Evolutionary conservation across 2,888 invertebrate species (phyloP).

Genomic region (Mystacides longicornis): DNA sequence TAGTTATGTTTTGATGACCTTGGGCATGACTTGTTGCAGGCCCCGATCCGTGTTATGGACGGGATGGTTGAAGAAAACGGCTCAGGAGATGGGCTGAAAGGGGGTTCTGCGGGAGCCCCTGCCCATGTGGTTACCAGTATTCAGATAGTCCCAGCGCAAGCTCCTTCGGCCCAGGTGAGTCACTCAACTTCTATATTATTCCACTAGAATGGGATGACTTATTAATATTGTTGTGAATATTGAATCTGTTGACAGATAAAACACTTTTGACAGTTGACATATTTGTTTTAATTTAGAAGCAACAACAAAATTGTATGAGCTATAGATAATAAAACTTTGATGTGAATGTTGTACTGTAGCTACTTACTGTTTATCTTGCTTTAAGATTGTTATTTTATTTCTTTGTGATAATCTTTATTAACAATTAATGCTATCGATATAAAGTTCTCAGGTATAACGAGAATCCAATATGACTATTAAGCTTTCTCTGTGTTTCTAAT

Average conservation of each 20-base stretch:
- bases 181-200: neutral
- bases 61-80: slow-evolving; percentile 91
- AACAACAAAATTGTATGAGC: too few species aligned
- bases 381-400: too few species aligned
- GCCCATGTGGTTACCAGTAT: slow-evolving; percentile 61
- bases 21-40: slow-evolving; percentile 46
- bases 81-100: slow-evolving; percentile 37
- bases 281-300: neutral
- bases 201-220: too few species aligned
- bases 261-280: neutral
- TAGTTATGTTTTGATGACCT: slow-evolving; percentile 17
- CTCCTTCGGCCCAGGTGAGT: slow-evolving; percentile 61
- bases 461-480: too few species aligned
- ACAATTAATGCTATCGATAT: too few species aligned
- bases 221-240: neutral
- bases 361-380: too few species aligned
- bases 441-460: too few species aligned
- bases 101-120: slow-evolving; percentile 31
- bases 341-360: too few species aligned
- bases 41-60: slow-evolving; percentile 65
- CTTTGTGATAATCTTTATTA: too few species aligned
- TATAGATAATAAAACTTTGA: too few species aligned
- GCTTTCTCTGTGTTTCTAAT: too few species aligned
- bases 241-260: neutral
- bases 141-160: slow-evolving; percentile 68